phyloP scores from a whole-genome alignment of 2,888 invertebrate genomes.

The Ophioninae sp. region DNA sequence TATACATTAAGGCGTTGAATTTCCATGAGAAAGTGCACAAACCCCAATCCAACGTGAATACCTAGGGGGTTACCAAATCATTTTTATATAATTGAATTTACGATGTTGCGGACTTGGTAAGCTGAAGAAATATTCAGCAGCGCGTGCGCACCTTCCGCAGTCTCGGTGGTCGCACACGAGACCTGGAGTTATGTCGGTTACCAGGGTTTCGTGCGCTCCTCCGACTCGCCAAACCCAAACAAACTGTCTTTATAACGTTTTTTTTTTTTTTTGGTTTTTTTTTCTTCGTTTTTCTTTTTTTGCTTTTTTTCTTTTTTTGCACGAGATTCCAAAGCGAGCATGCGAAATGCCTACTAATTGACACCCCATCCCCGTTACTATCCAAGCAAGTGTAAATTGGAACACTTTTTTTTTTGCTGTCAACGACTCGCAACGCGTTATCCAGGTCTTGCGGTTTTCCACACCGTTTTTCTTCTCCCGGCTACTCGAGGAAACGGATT shows the following conservation, averaged over 20 bases:
- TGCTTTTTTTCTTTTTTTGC: no score
- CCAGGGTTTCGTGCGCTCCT: slow-evolving; percentile 45
- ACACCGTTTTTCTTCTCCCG: neutral
- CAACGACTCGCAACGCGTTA: slow-evolving; percentile 5
- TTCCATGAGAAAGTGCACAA: slow-evolving; percentile 52
- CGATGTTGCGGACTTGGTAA: slow-evolving; percentile 23
- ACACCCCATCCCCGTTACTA: slow-evolving; percentile 49
- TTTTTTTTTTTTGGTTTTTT: slow-evolving; percentile 14
- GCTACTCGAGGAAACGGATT: no score
- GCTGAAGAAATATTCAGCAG: slow-evolving; percentile 42
- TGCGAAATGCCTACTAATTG: slow-evolving; percentile 50
- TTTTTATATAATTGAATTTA: slow-evolving; percentile 61
- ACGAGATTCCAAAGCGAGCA: no score
- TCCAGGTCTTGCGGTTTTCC: slow-evolving; percentile 9
- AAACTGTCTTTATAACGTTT: slow-evolving; percentile 47
- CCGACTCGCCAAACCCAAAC: no score
- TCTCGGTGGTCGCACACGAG: slow-evolving; percentile 57
- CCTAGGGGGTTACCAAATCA: slow-evolving; percentile 52
- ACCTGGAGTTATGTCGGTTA: slow-evolving; percentile 58
- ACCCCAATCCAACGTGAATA: neutral
- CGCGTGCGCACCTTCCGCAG: slow-evolving; percentile 47
- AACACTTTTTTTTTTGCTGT: slow-evolving; percentile 52
- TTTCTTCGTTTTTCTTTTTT: no score
- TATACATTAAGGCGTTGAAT: slow-evolving; percentile 26
- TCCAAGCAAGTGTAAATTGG: slow-evolving; percentile 52